Conservation (phyloP, 2,888 invertebrate genomes). For the Melipona beecheii region DNA sequence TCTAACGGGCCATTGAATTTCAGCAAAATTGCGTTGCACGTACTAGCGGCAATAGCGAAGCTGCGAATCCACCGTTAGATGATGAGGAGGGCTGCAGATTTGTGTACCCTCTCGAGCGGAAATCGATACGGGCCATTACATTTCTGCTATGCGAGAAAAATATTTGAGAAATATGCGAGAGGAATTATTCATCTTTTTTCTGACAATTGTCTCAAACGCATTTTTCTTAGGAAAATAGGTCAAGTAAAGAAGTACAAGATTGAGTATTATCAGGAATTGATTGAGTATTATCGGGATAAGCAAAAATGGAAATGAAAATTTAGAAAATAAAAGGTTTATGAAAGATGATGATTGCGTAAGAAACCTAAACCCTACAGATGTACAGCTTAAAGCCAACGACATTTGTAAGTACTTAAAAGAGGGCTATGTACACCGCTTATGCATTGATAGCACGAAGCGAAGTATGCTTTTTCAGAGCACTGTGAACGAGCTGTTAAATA, state of each 20-base stretch:
- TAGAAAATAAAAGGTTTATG: background rate
- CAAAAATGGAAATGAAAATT: background rate
- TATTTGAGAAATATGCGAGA: background rate
- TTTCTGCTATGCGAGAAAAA: conserved; percentile 13
- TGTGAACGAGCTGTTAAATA: conserved; percentile 6
- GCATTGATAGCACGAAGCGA: background rate
- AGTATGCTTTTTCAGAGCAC: background rate
- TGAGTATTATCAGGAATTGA: too few species aligned
- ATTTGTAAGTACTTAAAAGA: background rate
- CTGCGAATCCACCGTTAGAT: conserved; percentile 42
- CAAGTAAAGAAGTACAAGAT: too few species aligned
- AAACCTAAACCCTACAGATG: background rate
- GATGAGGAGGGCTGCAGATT: background rate
- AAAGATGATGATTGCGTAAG: background rate
- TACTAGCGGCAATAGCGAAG: background rate
- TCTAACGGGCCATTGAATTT: conserved; percentile 57
- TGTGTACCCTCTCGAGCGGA: conserved; percentile 10
- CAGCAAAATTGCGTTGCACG: conserved; percentile 36
- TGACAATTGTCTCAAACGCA: too few species aligned
- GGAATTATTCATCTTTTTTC: background rate
- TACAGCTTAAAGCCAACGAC: background rate
- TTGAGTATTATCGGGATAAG: background rate
- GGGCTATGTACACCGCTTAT: background rate
- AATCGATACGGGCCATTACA: conserved; percentile 19
- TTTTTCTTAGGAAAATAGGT: too few species aligned